Evolutionary conservation across 2,113 vertebrate species (phyloP), one percentile per base, ranked within the genome.

Genomic region (Rattus norvegicus): DNA sequence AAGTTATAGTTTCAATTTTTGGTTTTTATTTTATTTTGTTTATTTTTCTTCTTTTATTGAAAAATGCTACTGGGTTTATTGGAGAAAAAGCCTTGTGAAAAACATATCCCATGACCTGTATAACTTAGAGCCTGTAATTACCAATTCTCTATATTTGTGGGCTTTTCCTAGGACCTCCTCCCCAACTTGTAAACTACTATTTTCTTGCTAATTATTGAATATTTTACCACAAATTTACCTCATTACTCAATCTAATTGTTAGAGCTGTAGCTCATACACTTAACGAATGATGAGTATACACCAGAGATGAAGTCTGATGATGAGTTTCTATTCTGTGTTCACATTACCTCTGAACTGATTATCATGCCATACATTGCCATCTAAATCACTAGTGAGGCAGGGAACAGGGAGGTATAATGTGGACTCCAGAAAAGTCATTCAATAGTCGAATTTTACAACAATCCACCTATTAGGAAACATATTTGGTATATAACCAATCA

Each of bases 301-400:
- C 1, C 24, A 49, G n/a, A 54, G 16, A 72, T 26, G 72, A 70
- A 54, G 88, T 95, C 94, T 83, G 49, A 5, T 59, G 30, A n/a
- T n/a, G 36, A 83, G 30, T 93, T 96, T 87, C 43, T 88, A 85
- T 36, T 20, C 3, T 7, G 19, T n/a, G 2, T 93, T 87, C 22
- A 69, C 7, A 47, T 93, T 76, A 91, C 7, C 63, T 77, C 54
- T 75, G 54, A 94, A 54, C 36, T 86, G 24, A 92, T 81, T 83
- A 54, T 33, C 12, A 92, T 61, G 39, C 4, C 84, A 79, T 76
- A 70, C 30, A 61, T 30, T 67, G 9, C 83, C 24, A 54, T 90
- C 13, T 52, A 95, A 79, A 96, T 91, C 10, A 54, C 36, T 83
- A 94, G 79, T 89, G 17, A 98, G 92, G 63, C 93, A 56, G 88